These are phyloP conservation scores for Peromyscus leucopus DNA, from an alignment of 2,113 vertebrate species.

Conservation along the genomic window DNA sequence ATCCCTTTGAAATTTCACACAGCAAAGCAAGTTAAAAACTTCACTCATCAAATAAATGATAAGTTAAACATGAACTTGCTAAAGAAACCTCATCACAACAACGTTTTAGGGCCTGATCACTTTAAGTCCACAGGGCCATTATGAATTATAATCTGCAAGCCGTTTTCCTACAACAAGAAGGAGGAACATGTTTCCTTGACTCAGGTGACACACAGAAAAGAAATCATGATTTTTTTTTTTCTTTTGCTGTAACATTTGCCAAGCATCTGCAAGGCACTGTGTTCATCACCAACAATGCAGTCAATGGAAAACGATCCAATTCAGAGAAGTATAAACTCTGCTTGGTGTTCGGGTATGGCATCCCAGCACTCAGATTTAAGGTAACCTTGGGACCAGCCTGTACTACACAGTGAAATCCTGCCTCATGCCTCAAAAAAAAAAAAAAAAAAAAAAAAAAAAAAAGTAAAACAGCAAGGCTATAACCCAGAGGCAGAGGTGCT, in stretches of 20 bases:
- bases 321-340: background rate
- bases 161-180: constrained; percentile 96
- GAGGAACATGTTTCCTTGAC: constrained; percentile 96
- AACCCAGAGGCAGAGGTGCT: background rate
- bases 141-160: constrained; percentile 95
- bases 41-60: constrained; percentile 96
- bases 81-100: constrained; percentile 92
- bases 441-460: background rate
- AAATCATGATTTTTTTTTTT: constrained; percentile 92
- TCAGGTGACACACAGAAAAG: constrained; percentile 97
- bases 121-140: constrained; percentile 92
- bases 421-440: background rate
- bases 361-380: background rate
- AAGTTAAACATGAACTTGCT: constrained; percentile 94
- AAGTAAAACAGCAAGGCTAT: background rate
- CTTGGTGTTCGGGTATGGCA: background rate
- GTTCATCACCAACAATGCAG: background rate
- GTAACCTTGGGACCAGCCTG: background rate
- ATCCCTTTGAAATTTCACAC: constrained; percentile 99
- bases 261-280: background rate
- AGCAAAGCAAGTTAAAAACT: constrained; percentile 99
- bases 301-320: constrained; percentile 20
- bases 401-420: background rate
- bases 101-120: constrained; percentile 92
- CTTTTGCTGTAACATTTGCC: constrained; percentile 92